phyloP scores from a whole-genome alignment of 2,797 vertebrate genomes.

The Sphenopsis melanotis region DNA sequence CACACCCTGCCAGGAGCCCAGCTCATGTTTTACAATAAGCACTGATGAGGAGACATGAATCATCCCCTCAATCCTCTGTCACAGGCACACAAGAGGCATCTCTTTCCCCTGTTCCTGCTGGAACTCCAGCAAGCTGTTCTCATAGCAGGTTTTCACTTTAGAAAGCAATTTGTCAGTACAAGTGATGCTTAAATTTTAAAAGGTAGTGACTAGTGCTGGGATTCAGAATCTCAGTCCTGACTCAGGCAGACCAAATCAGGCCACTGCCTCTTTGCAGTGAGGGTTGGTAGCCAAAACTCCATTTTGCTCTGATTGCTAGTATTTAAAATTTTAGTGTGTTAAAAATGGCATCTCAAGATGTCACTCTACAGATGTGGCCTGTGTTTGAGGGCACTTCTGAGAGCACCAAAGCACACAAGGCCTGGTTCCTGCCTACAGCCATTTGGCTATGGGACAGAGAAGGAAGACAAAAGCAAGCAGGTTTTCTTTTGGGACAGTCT shows the following conservation, averaged over 20 bases:
- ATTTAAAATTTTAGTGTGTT: not conserved
- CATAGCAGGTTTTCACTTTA: not conserved
- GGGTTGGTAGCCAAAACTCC: not conserved
- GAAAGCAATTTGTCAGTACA: constrained; percentile 12
- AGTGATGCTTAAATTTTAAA: not conserved
- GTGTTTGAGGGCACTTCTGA: not conserved
- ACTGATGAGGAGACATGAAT: not conserved
- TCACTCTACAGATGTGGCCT: not conserved
- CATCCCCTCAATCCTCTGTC: not conserved
- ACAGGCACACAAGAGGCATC: not conserved
- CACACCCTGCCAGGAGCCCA: not conserved
- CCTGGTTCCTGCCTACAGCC: not conserved
- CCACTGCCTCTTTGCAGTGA: not conserved
- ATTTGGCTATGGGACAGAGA: not conserved
- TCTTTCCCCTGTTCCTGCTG: not conserved
- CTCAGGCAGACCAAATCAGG: not conserved
- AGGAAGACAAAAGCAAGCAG: not conserved
- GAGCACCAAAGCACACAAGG: not conserved
- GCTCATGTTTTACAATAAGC: not conserved
- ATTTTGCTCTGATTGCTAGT: not conserved
- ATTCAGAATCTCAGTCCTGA: not conserved
- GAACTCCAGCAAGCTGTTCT: not conserved
- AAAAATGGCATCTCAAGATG: not conserved
- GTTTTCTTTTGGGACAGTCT: not conserved
- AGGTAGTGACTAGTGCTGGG: not conserved